A percentile compares a stretch with the other conserved stretches of the same genome.
Evolutionary conservation across 2,888 invertebrate species (phyloP).

Genomic region (Bellardia pandia): DNA sequence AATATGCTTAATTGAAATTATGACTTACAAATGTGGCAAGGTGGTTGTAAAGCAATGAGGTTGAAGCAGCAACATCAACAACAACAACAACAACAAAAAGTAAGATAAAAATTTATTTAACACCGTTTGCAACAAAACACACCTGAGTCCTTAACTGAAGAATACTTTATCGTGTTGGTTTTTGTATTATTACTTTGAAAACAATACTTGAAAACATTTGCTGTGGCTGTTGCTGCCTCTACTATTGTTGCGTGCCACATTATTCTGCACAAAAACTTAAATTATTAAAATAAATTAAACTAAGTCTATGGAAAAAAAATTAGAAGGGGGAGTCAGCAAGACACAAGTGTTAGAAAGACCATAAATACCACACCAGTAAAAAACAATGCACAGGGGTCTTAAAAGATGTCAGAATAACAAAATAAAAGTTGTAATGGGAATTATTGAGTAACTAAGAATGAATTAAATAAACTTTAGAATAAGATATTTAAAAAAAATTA

Average conservation of each 20-base stretch:
- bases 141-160: conserved; percentile 40
- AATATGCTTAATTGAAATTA: conserved; percentile 45
- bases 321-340: not conserved
- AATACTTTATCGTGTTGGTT: conserved; percentile 19
- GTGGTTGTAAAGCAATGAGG: not conserved
- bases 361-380: conserved; percentile 24
- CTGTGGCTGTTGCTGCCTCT: not conserved
- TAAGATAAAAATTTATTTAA: conserved; percentile 54
- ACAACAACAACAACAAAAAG: not conserved
- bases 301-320: not conserved
- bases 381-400: conserved; percentile 11
- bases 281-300: conserved; percentile 44
- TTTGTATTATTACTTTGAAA: conserved; percentile 5
- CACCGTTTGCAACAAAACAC: conserved; percentile 47
- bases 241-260: conserved; percentile 40
- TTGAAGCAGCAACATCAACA: not conserved
- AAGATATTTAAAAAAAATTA: conserved; percentile 11
- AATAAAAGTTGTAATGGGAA: not conserved
- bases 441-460: conserved; percentile 28
- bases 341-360: conserved; percentile 36
- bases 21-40: not conserved
- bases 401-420: not conserved
- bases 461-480: conserved; percentile 17
- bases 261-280: conserved; percentile 13
- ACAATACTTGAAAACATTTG: conserved; percentile 24